These are phyloP conservation scores for Silurus aristotelis DNA, from an alignment of 2,797 vertebrate genomes.

Conservation along the genomic window DNA sequence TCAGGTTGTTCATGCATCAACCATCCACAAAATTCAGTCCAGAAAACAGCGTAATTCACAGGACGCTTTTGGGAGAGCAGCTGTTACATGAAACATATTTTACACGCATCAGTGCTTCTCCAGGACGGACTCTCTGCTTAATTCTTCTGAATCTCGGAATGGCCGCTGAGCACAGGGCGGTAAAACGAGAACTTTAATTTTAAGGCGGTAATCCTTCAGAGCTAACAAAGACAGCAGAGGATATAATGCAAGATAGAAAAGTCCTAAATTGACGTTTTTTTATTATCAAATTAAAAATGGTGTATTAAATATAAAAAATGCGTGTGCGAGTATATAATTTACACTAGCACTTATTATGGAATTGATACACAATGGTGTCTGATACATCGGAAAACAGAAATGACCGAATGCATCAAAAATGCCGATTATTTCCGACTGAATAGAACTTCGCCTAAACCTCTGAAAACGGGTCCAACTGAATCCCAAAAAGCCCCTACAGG, in stretches of 20 bases:
- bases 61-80: constrained; percentile 51
- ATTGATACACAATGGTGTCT: too few relatives aligned
- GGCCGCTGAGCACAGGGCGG: background rate
- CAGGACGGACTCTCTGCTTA: background rate
- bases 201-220: background rate
- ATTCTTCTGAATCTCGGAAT: background rate
- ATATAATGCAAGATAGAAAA: background rate
- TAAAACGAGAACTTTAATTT: background rate
- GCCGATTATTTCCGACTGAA: background rate
- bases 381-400: too few relatives aligned
- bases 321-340: too few relatives aligned
- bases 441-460: background rate
- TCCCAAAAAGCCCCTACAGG: background rate
- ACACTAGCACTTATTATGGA: too few relatives aligned
- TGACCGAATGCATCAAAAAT: too few relatives aligned
- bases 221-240: too few relatives aligned
- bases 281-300: background rate
- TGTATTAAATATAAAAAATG: background rate
- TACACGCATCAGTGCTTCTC: constrained; percentile 53
- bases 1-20: constrained; percentile 46
- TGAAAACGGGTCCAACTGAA: constrained; percentile 7
- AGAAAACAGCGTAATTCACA: background rate
- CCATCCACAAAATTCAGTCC: constrained; percentile 48
- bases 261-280: background rate
- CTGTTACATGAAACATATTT: constrained; percentile 57